Evolutionary conservation across 2,888 invertebrate genomes (phyloP).

Genomic region (Tetrapedia diversipes): DNA sequence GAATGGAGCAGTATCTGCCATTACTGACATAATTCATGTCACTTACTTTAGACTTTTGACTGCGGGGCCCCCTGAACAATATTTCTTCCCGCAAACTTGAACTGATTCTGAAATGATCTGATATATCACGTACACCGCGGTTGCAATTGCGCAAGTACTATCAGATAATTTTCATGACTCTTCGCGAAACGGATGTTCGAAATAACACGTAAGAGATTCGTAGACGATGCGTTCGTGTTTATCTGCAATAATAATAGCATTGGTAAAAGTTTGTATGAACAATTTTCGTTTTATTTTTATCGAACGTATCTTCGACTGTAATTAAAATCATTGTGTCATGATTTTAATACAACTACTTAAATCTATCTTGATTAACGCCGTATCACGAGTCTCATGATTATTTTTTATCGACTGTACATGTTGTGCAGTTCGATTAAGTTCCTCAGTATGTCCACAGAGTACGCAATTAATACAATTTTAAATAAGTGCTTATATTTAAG

Average conservation of each 20-base stretch:
- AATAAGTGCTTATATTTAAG: background rate
- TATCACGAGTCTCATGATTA: conserved; percentile 20
- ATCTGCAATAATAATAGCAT: conserved; percentile 4
- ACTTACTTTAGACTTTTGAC: conserved; percentile 51
- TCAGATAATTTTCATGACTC: conserved; percentile 70
- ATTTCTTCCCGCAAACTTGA: conserved; percentile 25
- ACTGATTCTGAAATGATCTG: conserved; percentile 37
- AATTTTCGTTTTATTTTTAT: conserved; percentile 42
- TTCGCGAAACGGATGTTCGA: conserved; percentile 70
- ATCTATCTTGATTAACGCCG: conserved; percentile 63
- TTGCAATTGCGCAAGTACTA: conserved; percentile 58
- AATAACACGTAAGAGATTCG: conserved; percentile 72
- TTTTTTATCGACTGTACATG: conserved; percentile 35
- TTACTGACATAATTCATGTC: conserved; percentile 53
- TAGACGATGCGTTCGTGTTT: conserved; percentile 37
- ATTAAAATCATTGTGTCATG: background rate
- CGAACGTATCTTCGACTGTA: background rate
- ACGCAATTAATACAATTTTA: conserved; percentile 7
- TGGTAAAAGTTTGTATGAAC: background rate
- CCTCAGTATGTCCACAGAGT: background rate
- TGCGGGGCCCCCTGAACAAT: conserved; percentile 12
- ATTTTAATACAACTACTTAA: conserved; percentile 41
- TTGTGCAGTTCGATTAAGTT: background rate
- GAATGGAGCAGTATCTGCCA: conserved; percentile 40
- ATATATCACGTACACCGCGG: conserved; percentile 42